Evolutionary conservation across 2,113 vertebrate species (phyloP), one percentile per base, ranked within the genome.

Genomic region (Nothobranchius furzeri): DNA sequence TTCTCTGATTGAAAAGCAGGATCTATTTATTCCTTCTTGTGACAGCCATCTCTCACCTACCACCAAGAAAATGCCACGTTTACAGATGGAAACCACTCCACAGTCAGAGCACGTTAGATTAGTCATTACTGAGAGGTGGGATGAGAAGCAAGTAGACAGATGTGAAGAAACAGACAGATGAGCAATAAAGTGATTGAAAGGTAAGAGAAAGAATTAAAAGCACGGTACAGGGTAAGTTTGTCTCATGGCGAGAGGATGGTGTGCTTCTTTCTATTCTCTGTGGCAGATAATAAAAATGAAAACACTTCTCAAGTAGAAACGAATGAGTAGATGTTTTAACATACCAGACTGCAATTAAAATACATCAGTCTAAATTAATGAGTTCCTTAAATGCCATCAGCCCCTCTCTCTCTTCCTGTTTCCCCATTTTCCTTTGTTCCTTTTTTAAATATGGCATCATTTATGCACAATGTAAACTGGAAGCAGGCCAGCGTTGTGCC

Each of bases 361-460:
- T 78, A 62, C 17, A 72, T 87, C 69, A 61, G 47, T 73, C 48
- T 53, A 72, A 78, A 79, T 78, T 77, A 85, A 86, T 82, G 69
- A 84, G 65, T 78, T 69, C 64, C 47, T 55, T 60, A 48, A 69
- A 20, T 30, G 45, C 59, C 66, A 73, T 73, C 40, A 62, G 51
- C 77, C 20, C 20, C 64, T 73, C 53, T 64, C 37, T 71, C 66
- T 60, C 12, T 63, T 59, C 60, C 25, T 46, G 5, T 72, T 68
- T 81, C 36, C 40, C 14, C 49, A 12, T 7, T 54, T 76, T 60
- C 64, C 64, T 73, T 75, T 75, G 68, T 74, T 76, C 86, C 54
- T 88, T 68, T 79, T 14, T 83, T 82, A 81, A 85, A 65, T 76
- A 73, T 63, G 63, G 64, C 70, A 78, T 87, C 70, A 77, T 78